phyloP scores from a whole-genome alignment of 2,888 invertebrate species.

The Tenodera sinensis region DNA sequence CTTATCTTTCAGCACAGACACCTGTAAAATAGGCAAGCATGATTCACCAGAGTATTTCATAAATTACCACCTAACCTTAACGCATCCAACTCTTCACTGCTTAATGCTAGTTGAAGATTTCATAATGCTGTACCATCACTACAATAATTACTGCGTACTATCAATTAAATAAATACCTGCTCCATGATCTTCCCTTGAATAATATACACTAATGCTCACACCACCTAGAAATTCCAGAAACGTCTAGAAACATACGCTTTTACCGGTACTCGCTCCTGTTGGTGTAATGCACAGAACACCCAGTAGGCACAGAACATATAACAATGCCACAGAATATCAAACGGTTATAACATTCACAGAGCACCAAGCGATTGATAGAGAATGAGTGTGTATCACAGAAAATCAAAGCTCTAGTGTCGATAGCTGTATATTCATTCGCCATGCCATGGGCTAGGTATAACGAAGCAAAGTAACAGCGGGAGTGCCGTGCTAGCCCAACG shows the following conservation, averaged over 20 bases:
- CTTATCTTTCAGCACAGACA: slow-evolving; percentile 72
- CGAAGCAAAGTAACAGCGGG: no score
- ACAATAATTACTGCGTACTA: background rate
- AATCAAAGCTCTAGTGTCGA: no score
- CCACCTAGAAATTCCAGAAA: background rate
- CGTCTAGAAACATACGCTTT: background rate
- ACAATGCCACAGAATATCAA: no score
- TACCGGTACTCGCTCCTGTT: background rate
- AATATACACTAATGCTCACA: background rate
- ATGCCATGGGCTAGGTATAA: no score
- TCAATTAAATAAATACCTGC: background rate
- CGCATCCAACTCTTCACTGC: background rate
- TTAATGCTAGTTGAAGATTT: background rate
- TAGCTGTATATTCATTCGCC: no score
- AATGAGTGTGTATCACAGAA: no score
- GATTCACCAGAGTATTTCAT: background rate
- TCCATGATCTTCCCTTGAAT: background rate
- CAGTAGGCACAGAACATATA: no score
- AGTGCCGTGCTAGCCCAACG: no score
- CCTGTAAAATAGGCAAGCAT: background rate
- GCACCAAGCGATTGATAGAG: no score
- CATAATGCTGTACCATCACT: background rate
- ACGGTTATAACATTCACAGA: no score
- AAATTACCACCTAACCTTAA: background rate
- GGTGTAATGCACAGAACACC: no score